Conservation (phyloP, 2,797 vertebrate species). For the Poliocrania exsul region DNA sequence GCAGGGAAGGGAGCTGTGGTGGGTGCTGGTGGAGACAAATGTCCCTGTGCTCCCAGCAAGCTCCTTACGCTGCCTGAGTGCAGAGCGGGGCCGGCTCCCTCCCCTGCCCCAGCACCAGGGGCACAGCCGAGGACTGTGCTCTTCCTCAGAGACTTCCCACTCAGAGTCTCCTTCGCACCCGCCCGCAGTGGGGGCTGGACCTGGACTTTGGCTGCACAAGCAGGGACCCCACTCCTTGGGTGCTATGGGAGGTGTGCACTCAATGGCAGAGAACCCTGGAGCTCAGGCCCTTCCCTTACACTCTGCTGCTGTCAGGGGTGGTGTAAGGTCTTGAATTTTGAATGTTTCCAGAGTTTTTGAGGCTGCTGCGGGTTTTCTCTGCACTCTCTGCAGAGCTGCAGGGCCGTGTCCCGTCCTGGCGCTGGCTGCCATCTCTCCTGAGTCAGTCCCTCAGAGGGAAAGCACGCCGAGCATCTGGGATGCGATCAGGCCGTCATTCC, state of each 20-base stretch:
- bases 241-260: fast-evolving
- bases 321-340: neutral
- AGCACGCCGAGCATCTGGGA: constrained; percentile 41
- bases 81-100: neutral
- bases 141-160: neutral
- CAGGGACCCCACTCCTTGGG: fast-evolving
- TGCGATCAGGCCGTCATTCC: constrained; percentile 30
- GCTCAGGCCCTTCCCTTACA: neutral
- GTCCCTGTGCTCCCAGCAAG: neutral
- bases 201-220: fast-evolving
- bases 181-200: fast-evolving
- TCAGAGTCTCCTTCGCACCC: neutral
- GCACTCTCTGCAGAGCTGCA: neutral
- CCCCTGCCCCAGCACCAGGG: neutral
- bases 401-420: fast-evolving
- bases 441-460: neutral
- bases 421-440: neutral
- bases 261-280: neutral
- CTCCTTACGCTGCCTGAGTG: no score
- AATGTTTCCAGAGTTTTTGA: neutral
- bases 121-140: neutral
- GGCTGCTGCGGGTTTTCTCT: neutral
- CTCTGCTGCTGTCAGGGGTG: neutral
- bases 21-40: neutral
- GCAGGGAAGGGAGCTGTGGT: neutral